Evolutionary conservation across 2,888 invertebrate genomes (phyloP).

Genomic region (Yponomeuta cagnagella): DNA sequence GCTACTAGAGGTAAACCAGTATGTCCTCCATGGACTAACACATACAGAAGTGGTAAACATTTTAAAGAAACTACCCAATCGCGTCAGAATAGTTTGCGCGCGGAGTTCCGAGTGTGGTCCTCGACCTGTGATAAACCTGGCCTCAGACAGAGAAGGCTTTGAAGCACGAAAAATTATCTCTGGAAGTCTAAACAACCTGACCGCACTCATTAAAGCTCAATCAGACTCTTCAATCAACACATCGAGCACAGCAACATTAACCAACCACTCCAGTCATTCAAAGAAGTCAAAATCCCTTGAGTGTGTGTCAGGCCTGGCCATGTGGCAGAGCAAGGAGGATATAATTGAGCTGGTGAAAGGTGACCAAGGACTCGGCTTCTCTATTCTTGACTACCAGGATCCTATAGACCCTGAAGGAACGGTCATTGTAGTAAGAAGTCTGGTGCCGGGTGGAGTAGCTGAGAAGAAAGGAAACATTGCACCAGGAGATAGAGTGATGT

Average conservation of each 20-base stretch:
- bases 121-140: slow-evolving; percentile 84
- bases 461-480: slow-evolving; percentile 95
- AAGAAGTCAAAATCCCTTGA: slow-evolving; percentile 95
- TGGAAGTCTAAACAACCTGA: slow-evolving; percentile 89
- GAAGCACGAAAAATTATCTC: slow-evolving; percentile 89
- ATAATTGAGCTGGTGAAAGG: slow-evolving; percentile 94
- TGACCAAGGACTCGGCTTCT: slow-evolving; percentile 97
- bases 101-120: slow-evolving; percentile 81
- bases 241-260: slow-evolving; percentile 87
- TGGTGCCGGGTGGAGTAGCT: slow-evolving; percentile 99
- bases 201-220: slow-evolving; percentile 92
- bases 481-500: slow-evolving; percentile 95
- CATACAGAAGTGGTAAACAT: slow-evolving; percentile 98
- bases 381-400: slow-evolving; percentile 98
- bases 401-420: slow-evolving; percentile 96
- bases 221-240: slow-evolving; percentile 95
- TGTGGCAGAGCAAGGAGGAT: slow-evolving; percentile 97
- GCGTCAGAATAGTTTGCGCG: slow-evolving; percentile 94
- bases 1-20: slow-evolving; percentile 96
- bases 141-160: slow-evolving; percentile 86
- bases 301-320: slow-evolving; percentile 94
- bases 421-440: slow-evolving; percentile 96
- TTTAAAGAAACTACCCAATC: slow-evolving; percentile 92
- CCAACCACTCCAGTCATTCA: slow-evolving; percentile 78
- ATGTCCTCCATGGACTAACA: slow-evolving; percentile 91